Base-by-base conservation (phyloP, 2,797 vertebrate species). In the Poeciliopsis gracilis region DNA sequence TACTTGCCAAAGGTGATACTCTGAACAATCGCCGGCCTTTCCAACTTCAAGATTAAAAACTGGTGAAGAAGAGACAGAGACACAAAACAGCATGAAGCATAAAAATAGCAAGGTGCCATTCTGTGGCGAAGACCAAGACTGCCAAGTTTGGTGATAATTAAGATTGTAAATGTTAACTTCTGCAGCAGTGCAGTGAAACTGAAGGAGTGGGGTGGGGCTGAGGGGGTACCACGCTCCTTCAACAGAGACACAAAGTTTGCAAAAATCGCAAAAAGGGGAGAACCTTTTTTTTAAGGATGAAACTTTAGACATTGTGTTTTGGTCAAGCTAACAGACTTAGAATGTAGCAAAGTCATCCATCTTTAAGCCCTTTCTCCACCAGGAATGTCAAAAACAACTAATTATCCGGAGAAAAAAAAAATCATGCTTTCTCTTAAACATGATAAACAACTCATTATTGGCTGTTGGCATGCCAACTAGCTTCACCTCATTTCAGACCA, bases 1-100 rank as follows among this genome's bases (percentile, higher is more conserved):
- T 99, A 99, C 93, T 99, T 99, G 85, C 98, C 98, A 88, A 99
- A 99, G 0, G 98, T 99, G 90, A 99, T 99, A 93, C 97, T 99
- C 94, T 99, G 97, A 87, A 98, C 97, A 77, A 99, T 97, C 5
- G 98, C 97, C 67, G 98, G 98, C 90, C 98, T 96, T 96, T 99
- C 98, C 89, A 99, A 94, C 90, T 99, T 99, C 92, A 99, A 91
- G 92, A 99, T 97, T 94, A 99, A 95, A 94, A 98, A 99, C 98
- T 99, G 92, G 6, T 36, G 55, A 38, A 47, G 80, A 55, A 73
- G 15, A 72, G 69, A 71, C 3, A 73, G 20, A 38, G 1, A 41
- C 1, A 38, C 61, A 38, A 8, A 2, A 81, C 6, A 75, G 2
- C 20, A 51, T 51, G 20, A 51, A 51, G 49, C 47, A 23, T 23